Conservation (phyloP, 2,888 invertebrate genomes). For the Lepidochrysops patricia region DNA sequence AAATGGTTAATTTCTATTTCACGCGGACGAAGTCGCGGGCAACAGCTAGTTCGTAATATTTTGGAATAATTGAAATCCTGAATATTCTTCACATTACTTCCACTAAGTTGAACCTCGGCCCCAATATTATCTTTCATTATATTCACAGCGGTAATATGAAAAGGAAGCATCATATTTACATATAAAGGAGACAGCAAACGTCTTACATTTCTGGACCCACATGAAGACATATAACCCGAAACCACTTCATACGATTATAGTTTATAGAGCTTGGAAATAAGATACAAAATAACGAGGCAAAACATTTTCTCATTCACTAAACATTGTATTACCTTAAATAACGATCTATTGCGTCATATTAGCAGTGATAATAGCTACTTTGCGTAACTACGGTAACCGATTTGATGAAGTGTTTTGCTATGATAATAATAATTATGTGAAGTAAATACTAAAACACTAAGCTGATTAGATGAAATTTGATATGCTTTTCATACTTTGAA, state of each 20-base stretch:
- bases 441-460: too few relatives aligned
- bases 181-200: slow-evolving; percentile 21
- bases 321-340: too few relatives aligned
- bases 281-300: not conserved
- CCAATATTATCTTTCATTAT: not conserved
- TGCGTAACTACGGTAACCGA: too few relatives aligned
- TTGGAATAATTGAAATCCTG: not conserved
- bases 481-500: too few relatives aligned
- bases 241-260: slow-evolving; percentile 9
- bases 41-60: not conserved
- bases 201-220: slow-evolving; percentile 23
- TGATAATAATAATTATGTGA: too few relatives aligned
- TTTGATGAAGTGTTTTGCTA: too few relatives aligned
- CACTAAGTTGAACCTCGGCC: not conserved
- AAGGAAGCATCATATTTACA: slow-evolving; percentile 16
- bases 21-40: too few relatives aligned
- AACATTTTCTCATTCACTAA: too few relatives aligned
- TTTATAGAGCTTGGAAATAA: not conserved
- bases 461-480: too few relatives aligned
- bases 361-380: too few relatives aligned
- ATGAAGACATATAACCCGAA: slow-evolving; percentile 22
- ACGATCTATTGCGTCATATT: too few relatives aligned
- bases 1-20: too few relatives aligned
- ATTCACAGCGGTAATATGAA: not conserved
- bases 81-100: not conserved